phyloP scores from a whole-genome alignment of 2,888 invertebrate species.

The Anorthoa munda region DNA sequence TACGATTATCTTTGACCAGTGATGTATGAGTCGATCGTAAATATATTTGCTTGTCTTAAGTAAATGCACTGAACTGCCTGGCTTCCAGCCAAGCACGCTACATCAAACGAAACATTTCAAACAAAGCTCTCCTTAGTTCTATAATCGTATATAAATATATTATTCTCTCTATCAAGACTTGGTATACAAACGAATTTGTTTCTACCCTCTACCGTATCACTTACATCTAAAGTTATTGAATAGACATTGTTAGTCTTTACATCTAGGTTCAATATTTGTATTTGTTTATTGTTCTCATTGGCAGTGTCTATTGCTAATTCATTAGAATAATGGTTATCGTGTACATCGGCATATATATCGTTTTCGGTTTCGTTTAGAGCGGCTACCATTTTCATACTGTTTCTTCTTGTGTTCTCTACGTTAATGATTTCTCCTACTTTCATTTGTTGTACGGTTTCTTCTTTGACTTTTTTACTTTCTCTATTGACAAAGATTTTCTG shows the following conservation, averaged over 20 bases:
- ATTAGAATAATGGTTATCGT: slow-evolving; percentile 72
- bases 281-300: slow-evolving; percentile 88
- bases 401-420: slow-evolving; percentile 87
- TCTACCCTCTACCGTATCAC: slow-evolving; percentile 78
- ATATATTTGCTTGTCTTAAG: slow-evolving; percentile 55
- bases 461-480: slow-evolving; percentile 84
- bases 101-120: slow-evolving; percentile 66
- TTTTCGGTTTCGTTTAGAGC: slow-evolving; percentile 82
- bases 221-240: slow-evolving; percentile 88
- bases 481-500: slow-evolving; percentile 82
- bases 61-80: slow-evolving; percentile 79
- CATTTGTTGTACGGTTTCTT: slow-evolving; percentile 79
- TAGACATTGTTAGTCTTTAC: slow-evolving; percentile 88
- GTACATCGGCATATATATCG: slow-evolving; percentile 76
- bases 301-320: slow-evolving; percentile 72
- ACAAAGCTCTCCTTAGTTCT: slow-evolving; percentile 89
- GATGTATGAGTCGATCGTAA: slow-evolving; percentile 56
- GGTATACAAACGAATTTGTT: slow-evolving; percentile 88
- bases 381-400: slow-evolving; percentile 88
- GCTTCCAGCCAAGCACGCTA: slow-evolving; percentile 71
- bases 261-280: slow-evolving; percentile 90
- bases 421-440: slow-evolving; percentile 87
- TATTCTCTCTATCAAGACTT: slow-evolving; percentile 83
- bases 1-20: slow-evolving; percentile 45
- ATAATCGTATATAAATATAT: slow-evolving; percentile 90